Base-by-base conservation (phyloP, 2,113 vertebrate genomes). In the Chaetorhynchus papuensis region DNA sequence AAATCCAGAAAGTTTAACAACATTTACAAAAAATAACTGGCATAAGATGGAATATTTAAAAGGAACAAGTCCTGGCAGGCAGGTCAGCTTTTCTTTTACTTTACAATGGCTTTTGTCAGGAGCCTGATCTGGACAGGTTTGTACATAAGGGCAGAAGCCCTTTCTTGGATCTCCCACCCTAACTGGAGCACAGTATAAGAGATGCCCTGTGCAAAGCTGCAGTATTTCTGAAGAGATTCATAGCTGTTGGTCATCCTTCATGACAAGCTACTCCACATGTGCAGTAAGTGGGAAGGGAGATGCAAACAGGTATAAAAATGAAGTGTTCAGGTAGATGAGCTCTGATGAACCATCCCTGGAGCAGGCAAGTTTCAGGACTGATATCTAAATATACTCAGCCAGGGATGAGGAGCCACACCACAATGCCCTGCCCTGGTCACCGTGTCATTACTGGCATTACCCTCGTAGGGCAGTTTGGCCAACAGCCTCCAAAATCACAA, bases 361-460 rank as follows among this genome's bases (percentile, higher is more conserved):
- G 33, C 45, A 75, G 44, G 10, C n/a, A 13, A 49, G 22, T 44
- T 30, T 31, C 42, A 39, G n/a, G 50, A 70, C 20, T 6, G 5
- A 41, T 15, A 50, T 7, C 16, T 9, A 30, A 54, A 42, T 15
- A 39, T 30, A 41, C 49, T 50, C 68, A 71, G 39, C 39, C 65
- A 77, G 35, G 50, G 15, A n/a, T 4, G 64, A 78, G 42, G 7
- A 79, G 35, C 26, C 72, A 65, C 37, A 19, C 41, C 44, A 45
- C 45, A 35, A 13, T 9, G 52, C 21, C 33, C 59, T 70, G 5
- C 60, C 30, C 75, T 21, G 41, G 23, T 22, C 21, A 87, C 37
- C 1, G 0, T 2, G 15, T 20, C 4, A 2, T 49, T n/a, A 69
- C 2, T 41, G 75, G 53, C 63, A 57, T 24, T 33, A 39, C 14